phyloP scores from a whole-genome alignment of 2,797 vertebrate species.

The Lepidocolaptes lacrymiger region DNA sequence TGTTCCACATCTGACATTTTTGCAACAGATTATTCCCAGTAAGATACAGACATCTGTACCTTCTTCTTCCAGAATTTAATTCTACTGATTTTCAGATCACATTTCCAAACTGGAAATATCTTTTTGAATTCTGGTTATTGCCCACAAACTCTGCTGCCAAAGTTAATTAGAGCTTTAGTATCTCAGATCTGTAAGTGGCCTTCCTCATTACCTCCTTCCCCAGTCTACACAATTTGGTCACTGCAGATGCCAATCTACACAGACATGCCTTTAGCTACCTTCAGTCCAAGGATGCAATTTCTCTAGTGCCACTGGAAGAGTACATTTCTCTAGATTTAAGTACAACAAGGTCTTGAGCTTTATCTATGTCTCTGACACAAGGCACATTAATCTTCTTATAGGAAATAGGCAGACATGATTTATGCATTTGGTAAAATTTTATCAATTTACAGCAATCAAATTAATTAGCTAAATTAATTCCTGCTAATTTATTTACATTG shows the following conservation, averaged over 20 bases:
- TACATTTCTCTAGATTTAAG: background rate
- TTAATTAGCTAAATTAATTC: conserved; percentile 59
- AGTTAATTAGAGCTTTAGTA: background rate
- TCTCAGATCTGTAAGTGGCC: background rate
- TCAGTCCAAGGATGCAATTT: background rate
- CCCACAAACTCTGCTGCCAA: background rate
- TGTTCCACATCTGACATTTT: background rate
- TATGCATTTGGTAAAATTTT: conserved; percentile 31
- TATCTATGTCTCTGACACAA: background rate
- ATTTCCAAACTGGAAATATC: background rate
- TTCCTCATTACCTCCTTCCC: background rate
- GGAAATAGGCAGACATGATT: conserved; percentile 23
- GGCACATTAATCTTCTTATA: conserved; percentile 10
- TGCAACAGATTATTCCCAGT: background rate
- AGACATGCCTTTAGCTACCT: background rate
- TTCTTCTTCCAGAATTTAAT: background rate
- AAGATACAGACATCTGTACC: background rate
- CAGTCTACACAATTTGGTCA: background rate
- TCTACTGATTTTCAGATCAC: background rate
- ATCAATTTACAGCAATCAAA: conserved; percentile 58
- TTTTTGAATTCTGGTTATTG: background rate
- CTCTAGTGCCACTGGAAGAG: background rate
- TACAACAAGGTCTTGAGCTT: background rate
- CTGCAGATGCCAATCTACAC: background rate
- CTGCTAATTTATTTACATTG: conserved; percentile 45